Conservation (phyloP, 2,113 vertebrate genomes). For the Brachypteracias leptosomus region DNA sequence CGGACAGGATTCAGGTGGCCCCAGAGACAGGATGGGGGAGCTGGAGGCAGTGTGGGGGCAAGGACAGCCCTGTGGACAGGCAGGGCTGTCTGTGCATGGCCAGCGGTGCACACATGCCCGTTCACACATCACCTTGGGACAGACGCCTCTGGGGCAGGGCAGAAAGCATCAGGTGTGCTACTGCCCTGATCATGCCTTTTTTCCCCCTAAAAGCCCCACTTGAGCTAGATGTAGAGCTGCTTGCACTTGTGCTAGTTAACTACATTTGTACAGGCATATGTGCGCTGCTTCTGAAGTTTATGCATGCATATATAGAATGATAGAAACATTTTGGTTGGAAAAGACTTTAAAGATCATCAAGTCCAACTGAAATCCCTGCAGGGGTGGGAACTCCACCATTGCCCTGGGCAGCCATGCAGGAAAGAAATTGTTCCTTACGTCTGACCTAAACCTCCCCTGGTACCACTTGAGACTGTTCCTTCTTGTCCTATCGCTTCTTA, state of each 20-base stretch:
- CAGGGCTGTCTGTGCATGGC: neutral
- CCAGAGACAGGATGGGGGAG: neutral
- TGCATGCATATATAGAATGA: neutral
- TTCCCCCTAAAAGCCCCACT: neutral
- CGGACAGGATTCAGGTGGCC: neutral
- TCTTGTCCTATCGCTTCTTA: no score
- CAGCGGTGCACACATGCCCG: accelerated
- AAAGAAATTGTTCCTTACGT: neutral
- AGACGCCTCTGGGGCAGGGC: neutral
- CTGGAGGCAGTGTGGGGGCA: accelerated
- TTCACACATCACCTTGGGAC: accelerated
- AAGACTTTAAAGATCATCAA: neutral
- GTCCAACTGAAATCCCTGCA: neutral
- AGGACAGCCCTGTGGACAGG: neutral
- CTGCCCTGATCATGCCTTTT: neutral
- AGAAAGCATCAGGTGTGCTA: neutral
- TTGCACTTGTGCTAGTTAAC: neutral
- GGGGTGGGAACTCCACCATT: neutral
- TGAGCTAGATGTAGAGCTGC: neutral
- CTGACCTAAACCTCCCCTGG: neutral
- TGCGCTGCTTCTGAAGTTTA: neutral
- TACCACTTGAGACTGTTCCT: neutral
- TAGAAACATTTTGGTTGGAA: neutral
- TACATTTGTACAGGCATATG: no score
- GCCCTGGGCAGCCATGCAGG: neutral